Percentiles rank a stretch among this genome's conserved stretches.
Conservation (phyloP, 2,888 invertebrate species). For the Proisotoma minuta region DNA sequence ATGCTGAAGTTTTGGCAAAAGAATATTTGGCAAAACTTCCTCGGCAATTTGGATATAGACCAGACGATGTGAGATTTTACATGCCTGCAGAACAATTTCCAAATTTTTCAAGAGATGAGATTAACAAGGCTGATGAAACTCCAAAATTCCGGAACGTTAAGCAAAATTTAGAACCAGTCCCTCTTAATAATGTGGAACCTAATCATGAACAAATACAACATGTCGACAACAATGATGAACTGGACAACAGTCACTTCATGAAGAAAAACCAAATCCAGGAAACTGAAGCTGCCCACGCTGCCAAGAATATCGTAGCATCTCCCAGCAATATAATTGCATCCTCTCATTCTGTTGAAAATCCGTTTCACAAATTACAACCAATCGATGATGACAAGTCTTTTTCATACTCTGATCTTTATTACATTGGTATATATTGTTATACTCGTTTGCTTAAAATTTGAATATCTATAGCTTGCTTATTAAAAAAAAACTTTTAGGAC, state of each 20-base stretch:
- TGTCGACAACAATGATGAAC: neutral
- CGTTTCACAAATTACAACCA: neutral
- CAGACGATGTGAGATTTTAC: constrained; percentile 41
- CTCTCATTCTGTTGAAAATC: constrained; percentile 30
- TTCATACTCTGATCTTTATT: constrained; percentile 50
- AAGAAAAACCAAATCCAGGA: constrained; percentile 25
- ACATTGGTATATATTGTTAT: constrained; percentile 52
- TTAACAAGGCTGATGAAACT: constrained; percentile 1
- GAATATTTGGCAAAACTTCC: constrained; percentile 30
- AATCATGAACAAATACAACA: neutral
- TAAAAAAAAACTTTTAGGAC: constrained; percentile 50
- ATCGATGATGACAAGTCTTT: constrained; percentile 16
- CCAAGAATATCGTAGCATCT: constrained; percentile 15
- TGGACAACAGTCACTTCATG: constrained; percentile 19
- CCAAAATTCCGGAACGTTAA: neutral
- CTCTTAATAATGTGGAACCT: neutral
- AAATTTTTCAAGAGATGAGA: neutral
- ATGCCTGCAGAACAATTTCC: constrained; percentile 28
- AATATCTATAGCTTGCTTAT: neutral
- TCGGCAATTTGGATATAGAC: constrained; percentile 42
- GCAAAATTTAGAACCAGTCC: neutral
- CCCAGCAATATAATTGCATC: constrained; percentile 35
- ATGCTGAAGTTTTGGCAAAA: constrained; percentile 13
- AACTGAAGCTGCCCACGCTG: neutral
- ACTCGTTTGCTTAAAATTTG: constrained; percentile 12